Evolutionary conservation across 2,797 vertebrate genomes (phyloP), one percentile per base, ranked within the genome.

Genomic region (Cheirogaleus major): DNA sequence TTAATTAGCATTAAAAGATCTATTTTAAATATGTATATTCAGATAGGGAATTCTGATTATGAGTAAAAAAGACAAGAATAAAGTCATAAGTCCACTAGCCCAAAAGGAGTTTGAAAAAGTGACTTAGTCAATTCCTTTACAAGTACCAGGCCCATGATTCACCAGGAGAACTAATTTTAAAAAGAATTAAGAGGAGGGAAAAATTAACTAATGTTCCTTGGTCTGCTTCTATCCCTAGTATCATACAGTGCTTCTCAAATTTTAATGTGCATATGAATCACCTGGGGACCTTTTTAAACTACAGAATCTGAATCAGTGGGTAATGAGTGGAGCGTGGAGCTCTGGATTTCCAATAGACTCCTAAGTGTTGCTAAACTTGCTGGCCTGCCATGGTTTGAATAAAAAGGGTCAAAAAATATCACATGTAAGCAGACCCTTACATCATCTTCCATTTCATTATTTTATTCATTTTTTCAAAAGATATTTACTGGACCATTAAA

Each of bases 211-310:
- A 67, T 67, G 22, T 52, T 92, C 63, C 59, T 84, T 55, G 38
- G 45, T 88, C 65, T 70, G 70, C 45, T 87, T 79, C 80, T 92
- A 90, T 76, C 57, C 35, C 30, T 32, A 72, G 32, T 35, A 84
- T 35, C 83, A 87, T 38, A 73, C 4, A 57, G 59, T 25, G 11
- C 27, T 85, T 89, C 52, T 92, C 48, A 89, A 95, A 52, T 92
- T 82, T 95, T 95, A 93, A 94, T 80, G 65, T n/a, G 38, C 76
- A 52, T 57, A 83, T 95, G 30, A 94, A 95, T 92, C 76, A 97
- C 50, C 23, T 59, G 30, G 50, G 35, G n/a, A 90, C 18, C 27
- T 65, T 90, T 96, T 93, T 2, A 93, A 93, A 82, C 48, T n/a
- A 73, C 25, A 65, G 43, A 75, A 63, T 80, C 22, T 12, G 41